Percentiles rank a stretch among this genome's conserved stretches.
phyloP scores from a whole-genome alignment of 2,113 vertebrate genomes.

The Tamias sibiricus region DNA sequence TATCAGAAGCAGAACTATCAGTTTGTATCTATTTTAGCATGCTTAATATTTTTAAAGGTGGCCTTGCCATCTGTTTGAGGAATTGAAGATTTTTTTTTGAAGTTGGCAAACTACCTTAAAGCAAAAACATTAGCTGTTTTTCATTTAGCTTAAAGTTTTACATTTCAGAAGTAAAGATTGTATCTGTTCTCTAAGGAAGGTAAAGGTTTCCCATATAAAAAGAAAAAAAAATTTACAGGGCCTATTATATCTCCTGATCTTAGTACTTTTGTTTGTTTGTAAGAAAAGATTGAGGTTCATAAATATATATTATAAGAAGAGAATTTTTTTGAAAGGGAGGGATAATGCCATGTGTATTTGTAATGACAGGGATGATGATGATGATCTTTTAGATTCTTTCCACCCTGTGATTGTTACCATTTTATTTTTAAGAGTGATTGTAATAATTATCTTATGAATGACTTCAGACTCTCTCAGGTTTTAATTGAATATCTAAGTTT shows the following conservation, averaged over 20 bases:
- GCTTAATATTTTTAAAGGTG: constrained; percentile 82
- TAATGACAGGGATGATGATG: neutral
- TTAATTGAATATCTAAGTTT: constrained; percentile 43
- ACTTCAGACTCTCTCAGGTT: neutral
- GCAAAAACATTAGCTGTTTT: constrained; percentile 70
- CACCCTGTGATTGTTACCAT: neutral
- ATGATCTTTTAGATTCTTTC: constrained; percentile 13
- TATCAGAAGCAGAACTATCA: constrained; percentile 69
- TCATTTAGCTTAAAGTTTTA: constrained; percentile 67
- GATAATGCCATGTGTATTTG: neutral
- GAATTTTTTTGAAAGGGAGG: neutral
- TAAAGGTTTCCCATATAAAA: neutral
- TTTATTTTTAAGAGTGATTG: constrained; percentile 41
- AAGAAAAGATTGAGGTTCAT: neutral
- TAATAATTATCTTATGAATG: constrained; percentile 32
- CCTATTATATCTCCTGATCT: neutral
- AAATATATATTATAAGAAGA: constrained; percentile 4
- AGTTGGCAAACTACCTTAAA: constrained; percentile 81
- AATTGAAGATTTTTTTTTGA: constrained; percentile 68
- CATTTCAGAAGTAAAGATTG: constrained; percentile 60
- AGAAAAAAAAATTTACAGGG: neutral
- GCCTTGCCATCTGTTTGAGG: constrained; percentile 74
- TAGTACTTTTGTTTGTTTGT: neutral
- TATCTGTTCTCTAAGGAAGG: constrained; percentile 51
- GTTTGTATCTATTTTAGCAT: constrained; percentile 74